Evolutionary conservation across 1,140 invertebrate genomes (phyloP).

Genomic region (Tetramorium simillimum): DNA sequence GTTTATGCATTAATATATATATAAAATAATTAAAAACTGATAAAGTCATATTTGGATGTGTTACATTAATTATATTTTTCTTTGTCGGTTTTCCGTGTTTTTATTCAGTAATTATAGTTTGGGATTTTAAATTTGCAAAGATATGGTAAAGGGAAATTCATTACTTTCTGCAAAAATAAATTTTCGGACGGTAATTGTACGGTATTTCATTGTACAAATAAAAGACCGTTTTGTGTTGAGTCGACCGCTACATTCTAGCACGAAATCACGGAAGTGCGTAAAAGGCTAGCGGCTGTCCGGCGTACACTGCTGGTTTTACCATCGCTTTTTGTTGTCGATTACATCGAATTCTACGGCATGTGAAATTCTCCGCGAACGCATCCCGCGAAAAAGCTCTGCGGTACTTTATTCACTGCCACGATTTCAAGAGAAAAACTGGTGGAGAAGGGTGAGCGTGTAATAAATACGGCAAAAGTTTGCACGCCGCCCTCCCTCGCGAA

Average conservation of each 20-base stretch:
- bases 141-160: background rate
- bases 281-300: background rate
- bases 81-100: background rate
- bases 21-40: background rate
- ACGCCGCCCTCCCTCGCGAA: background rate
- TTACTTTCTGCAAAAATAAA: background rate
- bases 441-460: background rate
- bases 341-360: background rate
- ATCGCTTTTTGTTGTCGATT: conserved; percentile 35
- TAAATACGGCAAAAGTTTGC: conserved; percentile 20
- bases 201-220: background rate
- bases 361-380: conserved; percentile 2
- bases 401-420: background rate
- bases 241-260: background rate
- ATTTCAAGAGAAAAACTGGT: conserved; percentile 3
- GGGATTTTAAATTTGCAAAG: background rate
- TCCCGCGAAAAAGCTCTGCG: background rate
- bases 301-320: background rate
- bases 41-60: background rate
- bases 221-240: background rate
- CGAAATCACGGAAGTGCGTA: conserved; percentile 33
- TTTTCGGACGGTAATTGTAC: background rate
- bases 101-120: background rate
- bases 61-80: background rate
- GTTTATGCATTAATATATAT: background rate